Evolutionary conservation across 1,140 invertebrate genomes (phyloP).

Genomic region (Aphelenchoides besseyi): DNA sequence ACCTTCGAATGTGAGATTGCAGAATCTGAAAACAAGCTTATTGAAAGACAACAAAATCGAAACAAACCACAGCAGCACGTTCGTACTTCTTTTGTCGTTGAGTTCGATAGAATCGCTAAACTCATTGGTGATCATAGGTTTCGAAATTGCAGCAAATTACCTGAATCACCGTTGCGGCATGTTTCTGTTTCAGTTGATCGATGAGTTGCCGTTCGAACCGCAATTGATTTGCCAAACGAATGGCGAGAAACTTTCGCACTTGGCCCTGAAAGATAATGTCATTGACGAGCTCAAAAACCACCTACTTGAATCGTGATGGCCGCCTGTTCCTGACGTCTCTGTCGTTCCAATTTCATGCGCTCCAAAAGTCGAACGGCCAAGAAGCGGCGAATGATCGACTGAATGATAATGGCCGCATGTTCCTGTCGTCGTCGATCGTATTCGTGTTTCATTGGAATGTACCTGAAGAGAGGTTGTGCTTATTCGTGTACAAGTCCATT

Average conservation of each 20-base stretch:
- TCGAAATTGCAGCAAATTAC: too few species aligned
- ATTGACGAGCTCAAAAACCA: neutral
- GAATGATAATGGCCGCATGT: conserved; percentile 2
- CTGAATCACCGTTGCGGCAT: conserved; percentile 3
- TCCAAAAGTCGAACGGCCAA: neutral
- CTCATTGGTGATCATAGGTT: too few species aligned
- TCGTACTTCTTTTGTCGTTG: conserved; percentile 3
- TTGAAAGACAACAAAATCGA: too few species aligned
- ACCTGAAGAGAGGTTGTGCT: too few species aligned
- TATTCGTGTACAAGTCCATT: too few species aligned
- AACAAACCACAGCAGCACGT: neutral
- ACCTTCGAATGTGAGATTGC: neutral
- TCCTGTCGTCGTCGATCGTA: neutral
- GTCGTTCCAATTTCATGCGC: neutral
- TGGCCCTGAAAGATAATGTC: neutral
- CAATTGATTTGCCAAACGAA: neutral
- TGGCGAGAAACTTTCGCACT: neutral
- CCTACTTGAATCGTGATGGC: neutral
- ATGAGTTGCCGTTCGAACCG: neutral
- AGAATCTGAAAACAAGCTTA: too few species aligned
- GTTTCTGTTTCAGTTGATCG: neutral
- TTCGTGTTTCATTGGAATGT: conserved; percentile 3
- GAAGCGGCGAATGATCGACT: conserved; percentile 1
- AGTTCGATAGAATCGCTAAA: conserved; percentile 1
- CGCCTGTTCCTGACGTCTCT: neutral